phyloP scores from a whole-genome alignment of 1,140 invertebrate species.

The Harlomillsia oculata region DNA sequence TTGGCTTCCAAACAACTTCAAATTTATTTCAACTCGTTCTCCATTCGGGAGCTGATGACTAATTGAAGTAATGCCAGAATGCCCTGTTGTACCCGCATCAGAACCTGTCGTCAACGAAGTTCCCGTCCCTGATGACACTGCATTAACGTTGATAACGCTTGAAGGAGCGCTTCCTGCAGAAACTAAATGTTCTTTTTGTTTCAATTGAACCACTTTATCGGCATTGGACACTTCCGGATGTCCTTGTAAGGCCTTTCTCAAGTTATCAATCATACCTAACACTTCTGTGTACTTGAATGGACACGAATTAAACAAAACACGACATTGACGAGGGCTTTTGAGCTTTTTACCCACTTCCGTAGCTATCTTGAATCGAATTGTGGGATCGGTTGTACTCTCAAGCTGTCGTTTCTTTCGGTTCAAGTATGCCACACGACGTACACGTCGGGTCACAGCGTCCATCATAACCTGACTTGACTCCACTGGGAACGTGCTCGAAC shows the following conservation, averaged over 20 bases:
- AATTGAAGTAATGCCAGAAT: slow-evolving; percentile 20
- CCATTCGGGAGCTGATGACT: slow-evolving; percentile 26
- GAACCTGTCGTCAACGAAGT: no score
- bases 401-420: slow-evolving; percentile 12
- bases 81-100: background rate
- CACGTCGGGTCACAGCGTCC: background rate
- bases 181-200: no score
- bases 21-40: slow-evolving; percentile 25
- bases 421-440: background rate
- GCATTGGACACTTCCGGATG: background rate
- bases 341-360: slow-evolving; percentile 14
- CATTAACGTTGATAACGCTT: no score
- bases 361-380: slow-evolving; percentile 22
- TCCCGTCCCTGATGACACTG: no score
- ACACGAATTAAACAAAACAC: slow-evolving; percentile 21
- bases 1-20: slow-evolving; percentile 9
- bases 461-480: slow-evolving; percentile 8
- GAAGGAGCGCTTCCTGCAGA: no score
- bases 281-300: slow-evolving; percentile 24
- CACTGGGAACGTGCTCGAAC: background rate
- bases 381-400: slow-evolving; percentile 6
- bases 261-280: slow-evolving; percentile 21
- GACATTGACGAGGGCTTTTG: slow-evolving; percentile 26
- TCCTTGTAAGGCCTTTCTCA: slow-evolving; percentile 16
- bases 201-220: slow-evolving; percentile 9